phyloP scores from a whole-genome alignment of 2,797 vertebrate species.

The Mus caroli region DNA sequence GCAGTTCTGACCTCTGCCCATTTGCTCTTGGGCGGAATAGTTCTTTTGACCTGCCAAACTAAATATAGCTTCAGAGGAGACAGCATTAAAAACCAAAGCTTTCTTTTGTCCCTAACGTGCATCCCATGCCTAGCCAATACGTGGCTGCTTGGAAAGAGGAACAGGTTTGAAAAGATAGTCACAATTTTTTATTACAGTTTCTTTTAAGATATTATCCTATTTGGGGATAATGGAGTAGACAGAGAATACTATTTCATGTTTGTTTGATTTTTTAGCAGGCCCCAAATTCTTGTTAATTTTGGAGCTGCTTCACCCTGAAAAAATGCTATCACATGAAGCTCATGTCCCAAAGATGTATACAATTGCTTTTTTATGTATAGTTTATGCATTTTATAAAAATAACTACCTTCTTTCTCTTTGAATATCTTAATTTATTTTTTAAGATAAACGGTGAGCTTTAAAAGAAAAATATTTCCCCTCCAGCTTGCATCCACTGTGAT shows the following conservation, averaged over 20 bases:
- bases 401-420: background rate
- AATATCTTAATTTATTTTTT: background rate
- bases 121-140: background rate
- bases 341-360: conserved; percentile 11
- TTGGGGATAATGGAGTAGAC: background rate
- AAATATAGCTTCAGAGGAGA: conserved; percentile 9
- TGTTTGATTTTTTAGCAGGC: conserved; percentile 45
- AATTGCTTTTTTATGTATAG: background rate
- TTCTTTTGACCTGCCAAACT: conserved; percentile 32
- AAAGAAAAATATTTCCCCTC: conserved; percentile 5
- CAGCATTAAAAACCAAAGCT: conserved; percentile 46
- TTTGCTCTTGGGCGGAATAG: conserved; percentile 27
- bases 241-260: conserved; percentile 9
- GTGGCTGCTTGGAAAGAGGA: background rate
- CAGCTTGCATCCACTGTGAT: background rate
- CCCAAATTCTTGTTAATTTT: conserved; percentile 52
- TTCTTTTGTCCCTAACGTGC: conserved; percentile 7
- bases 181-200: background rate
- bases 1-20: background rate
- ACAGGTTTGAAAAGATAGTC: background rate
- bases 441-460: background rate
- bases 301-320: background rate
- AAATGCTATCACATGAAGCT: background rate
- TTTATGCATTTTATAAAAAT: background rate
- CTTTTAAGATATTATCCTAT: background rate